Conservation (phyloP, 2,797 vertebrate genomes). For the Serranus cabrilla region DNA sequence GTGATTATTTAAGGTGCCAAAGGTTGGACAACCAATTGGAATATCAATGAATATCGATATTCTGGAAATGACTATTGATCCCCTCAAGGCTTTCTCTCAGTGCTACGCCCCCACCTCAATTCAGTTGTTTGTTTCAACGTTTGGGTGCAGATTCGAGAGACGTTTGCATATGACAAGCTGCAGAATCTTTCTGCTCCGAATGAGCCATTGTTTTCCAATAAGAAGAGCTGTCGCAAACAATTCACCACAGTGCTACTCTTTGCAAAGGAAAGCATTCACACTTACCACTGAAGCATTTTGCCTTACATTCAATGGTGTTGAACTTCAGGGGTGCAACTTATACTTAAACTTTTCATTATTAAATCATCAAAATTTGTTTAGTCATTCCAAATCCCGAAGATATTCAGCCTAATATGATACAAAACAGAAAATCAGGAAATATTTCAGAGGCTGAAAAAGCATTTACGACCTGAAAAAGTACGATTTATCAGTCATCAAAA, state of each 20-base stretch:
- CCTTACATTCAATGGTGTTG: conserved; percentile 26
- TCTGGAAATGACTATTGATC: conserved; percentile 43
- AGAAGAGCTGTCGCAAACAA: conserved; percentile 31
- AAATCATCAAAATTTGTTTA: no score
- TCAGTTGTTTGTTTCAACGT: not conserved
- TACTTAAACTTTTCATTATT: no score
- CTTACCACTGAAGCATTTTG: conserved; percentile 32
- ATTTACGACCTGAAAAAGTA: no score
- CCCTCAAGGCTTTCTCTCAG: not conserved
- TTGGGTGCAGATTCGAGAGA: not conserved
- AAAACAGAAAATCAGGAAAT: no score
- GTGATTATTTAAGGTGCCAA: conserved; percentile 38
- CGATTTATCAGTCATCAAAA: no score
- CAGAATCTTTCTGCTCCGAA: conserved; percentile 46
- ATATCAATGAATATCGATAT: conserved; percentile 49
- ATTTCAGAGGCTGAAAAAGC: no score
- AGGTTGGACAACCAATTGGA: conserved; percentile 44
- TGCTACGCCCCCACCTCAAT: not conserved
- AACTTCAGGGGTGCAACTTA: no score
- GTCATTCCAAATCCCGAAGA: no score
- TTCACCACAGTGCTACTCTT: conserved; percentile 3
- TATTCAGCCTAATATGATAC: no score
- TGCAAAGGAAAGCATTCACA: conserved; percentile 40
- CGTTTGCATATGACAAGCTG: conserved; percentile 7
- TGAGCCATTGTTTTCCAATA: conserved; percentile 46